A percentile compares a stretch with the other conserved stretches of the same genome.
Conservation (phyloP, 2,113 vertebrate genomes). For the Albula goreensis region DNA sequence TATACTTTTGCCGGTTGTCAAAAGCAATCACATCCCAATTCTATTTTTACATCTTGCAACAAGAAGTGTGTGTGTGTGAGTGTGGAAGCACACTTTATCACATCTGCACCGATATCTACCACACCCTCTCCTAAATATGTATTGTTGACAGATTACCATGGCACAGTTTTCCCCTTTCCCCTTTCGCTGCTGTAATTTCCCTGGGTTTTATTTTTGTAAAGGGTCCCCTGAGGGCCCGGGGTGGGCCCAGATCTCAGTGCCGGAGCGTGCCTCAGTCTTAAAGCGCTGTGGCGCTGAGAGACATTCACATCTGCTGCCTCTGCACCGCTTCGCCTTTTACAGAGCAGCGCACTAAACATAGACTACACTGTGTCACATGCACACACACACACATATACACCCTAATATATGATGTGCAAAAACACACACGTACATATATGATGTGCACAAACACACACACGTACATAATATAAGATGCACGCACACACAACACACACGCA, state of each 20-base stretch:
- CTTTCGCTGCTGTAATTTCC: slow-evolving; percentile 11
- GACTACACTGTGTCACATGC: background rate
- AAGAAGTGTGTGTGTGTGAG: background rate
- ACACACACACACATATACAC: background rate
- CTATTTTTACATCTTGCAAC: slow-evolving; percentile 15
- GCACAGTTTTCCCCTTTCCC: slow-evolving; percentile 7
- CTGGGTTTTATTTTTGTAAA: slow-evolving; percentile 25
- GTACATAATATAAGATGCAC: no score
- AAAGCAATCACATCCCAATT: slow-evolving; percentile 11
- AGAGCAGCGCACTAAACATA: background rate
- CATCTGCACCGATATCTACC: background rate
- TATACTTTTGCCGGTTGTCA: slow-evolving; percentile 13
- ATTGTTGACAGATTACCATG: background rate
- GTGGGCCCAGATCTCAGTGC: background rate
- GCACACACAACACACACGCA: no score
- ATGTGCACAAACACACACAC: background rate
- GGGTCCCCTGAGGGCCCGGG: slow-evolving; percentile 20
- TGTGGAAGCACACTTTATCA: background rate
- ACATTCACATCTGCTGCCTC: slow-evolving; percentile 12
- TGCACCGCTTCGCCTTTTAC: background rate
- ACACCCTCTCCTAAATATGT: background rate
- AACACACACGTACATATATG: background rate
- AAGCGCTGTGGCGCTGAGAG: slow-evolving; percentile 4
- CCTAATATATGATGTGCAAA: no score
- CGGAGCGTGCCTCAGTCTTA: slow-evolving; percentile 20